Base-by-base conservation (phyloP, 1,140 invertebrate species). In the Papilio glaucus region DNA sequence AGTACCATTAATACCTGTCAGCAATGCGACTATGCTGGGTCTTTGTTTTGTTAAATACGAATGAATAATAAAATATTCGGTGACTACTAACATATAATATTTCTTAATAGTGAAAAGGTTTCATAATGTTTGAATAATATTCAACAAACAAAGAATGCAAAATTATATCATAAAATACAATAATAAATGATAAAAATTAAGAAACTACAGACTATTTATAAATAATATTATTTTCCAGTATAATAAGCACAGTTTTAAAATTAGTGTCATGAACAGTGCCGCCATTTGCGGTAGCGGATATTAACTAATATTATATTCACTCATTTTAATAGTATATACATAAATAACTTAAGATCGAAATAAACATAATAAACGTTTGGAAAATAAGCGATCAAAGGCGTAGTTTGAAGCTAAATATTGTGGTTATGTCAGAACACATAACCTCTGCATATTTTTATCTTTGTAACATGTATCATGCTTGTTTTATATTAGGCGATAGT, bases 1-100 rank as follows among this genome's bases (percentile, higher is more conserved):
- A 53, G 37, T 61, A 75, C 74, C 71, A 79, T 78, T 79, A 79
- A 76, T 79, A 78, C 57, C 67, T 77, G 78, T 81, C 76, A 74
- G 68, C 62, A 76, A 72, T 68, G 38, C 67, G 75, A 73, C 72
- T n/a, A n/a, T n/a, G n/a, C n/a, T n/a, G n/a, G n/a, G n/a, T n/a
- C 57, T 45, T 24, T 53, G 71, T 79, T 73, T 75, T 72, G 71
- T 37, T 41, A 41, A 77, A 71, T 70, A 63, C 60, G 73, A 41
- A 72, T 65, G 60, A 42, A 75, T 71, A 75, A 21, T 65, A 65
- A 65, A 41, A 65, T 63, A 65, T 18, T 65, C 37, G 9, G 7
- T 33, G 39, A 33, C 0, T 29, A 2, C 26, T 33, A 0, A 33
- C 13, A 7, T 61, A 26, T 61, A 37, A 53, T 53, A 53, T 21